Conservation (phyloP, 2,797 vertebrate genomes). For the Lithobates sylvaticus region DNA sequence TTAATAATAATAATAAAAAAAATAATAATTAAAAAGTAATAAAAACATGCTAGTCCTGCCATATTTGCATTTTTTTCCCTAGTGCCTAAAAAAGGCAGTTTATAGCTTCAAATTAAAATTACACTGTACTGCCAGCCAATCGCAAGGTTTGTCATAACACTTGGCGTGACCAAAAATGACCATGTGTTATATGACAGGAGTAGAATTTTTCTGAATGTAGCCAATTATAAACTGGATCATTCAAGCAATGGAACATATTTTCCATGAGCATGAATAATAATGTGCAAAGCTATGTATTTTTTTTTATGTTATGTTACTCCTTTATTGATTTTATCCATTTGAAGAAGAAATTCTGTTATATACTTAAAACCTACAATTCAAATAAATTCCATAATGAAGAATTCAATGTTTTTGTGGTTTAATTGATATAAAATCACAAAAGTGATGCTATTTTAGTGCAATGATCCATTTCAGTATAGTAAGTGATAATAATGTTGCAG, state of each 20-base stretch:
- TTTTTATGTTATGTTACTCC: neutral
- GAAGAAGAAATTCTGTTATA: no score
- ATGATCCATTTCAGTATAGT: no score
- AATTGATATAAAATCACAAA: no score
- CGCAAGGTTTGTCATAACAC: conserved; percentile 1
- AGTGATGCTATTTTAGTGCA: no score
- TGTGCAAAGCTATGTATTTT: neutral
- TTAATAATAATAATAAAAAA: no score
- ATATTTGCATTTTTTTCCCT: neutral
- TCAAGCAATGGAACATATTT: conserved; percentile 9
- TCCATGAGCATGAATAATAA: neutral
- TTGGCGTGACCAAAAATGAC: conserved; percentile 8
- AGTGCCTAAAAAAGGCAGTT: neutral
- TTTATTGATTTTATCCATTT: neutral
- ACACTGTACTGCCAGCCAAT: conserved; percentile 23
- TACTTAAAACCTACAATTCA: no score
- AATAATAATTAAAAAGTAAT: no score
- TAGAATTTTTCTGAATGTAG: conserved; percentile 22
- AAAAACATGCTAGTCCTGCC: neutral
- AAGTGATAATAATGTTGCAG: no score
- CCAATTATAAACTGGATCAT: conserved; percentile 26
- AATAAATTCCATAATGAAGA: no score
- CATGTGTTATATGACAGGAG: conserved; percentile 29
- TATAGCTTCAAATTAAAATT: conserved; percentile 3
- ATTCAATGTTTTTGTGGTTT: no score